Percentiles rank a stretch among this genome's conserved stretches.
Conservation (phyloP, 2,113 vertebrate genomes). For the Dipodomys spectabilis region DNA sequence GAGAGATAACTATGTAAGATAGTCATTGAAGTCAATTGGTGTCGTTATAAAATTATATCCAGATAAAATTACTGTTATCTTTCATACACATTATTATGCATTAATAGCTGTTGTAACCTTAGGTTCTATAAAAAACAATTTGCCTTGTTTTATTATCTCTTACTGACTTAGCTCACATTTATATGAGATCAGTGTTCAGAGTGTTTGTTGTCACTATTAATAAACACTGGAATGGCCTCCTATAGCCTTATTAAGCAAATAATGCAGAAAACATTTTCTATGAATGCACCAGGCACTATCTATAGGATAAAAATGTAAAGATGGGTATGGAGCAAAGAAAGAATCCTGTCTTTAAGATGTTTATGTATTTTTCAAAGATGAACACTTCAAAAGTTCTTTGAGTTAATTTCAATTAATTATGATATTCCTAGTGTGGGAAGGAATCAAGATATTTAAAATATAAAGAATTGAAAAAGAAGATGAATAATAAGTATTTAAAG, state of each 20-base stretch:
- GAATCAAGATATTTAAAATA: slow-evolving; percentile 17
- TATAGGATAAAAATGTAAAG: not conserved
- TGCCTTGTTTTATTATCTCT: slow-evolving; percentile 17
- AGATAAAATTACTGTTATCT: not conserved
- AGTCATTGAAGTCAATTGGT: slow-evolving; percentile 40
- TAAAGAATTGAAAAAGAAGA: not conserved
- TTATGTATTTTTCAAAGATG: slow-evolving; percentile 14
- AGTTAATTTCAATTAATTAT: no score
- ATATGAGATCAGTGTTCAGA: slow-evolving; percentile 15
- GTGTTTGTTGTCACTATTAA: slow-evolving; percentile 1
- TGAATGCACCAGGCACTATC: not conserved
- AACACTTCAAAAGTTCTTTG: not conserved
- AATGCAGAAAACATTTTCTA: not conserved
- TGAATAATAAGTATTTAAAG: not conserved
- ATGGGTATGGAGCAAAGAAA: slow-evolving; percentile 19
- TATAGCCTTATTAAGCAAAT: slow-evolving; percentile 17
- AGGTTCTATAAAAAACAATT: slow-evolving; percentile 38
- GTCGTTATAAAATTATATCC: not conserved
- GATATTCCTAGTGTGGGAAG: no score
- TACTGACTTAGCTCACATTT: slow-evolving; percentile 41
- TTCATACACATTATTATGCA: not conserved
- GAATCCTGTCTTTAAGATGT: not conserved
- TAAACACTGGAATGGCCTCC: not conserved
- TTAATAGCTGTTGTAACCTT: not conserved
- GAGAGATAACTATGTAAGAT: not conserved